Conservation (phyloP, 1,140 invertebrate genomes). For the Oncopodura yosiiana region DNA sequence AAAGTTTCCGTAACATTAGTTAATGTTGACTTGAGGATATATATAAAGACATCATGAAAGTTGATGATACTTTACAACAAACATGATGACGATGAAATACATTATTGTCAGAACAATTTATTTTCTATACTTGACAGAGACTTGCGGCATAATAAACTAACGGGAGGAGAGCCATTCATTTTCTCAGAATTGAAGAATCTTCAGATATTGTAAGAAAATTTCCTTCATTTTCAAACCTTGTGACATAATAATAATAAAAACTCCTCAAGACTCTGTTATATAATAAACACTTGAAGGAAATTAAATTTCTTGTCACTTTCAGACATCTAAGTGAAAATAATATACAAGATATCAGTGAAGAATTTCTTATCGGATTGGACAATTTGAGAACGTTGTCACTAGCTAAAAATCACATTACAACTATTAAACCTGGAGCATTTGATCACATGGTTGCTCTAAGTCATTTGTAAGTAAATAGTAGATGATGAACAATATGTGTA, state of each 20-base stretch:
- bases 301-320: background rate
- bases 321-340: slow-evolving; percentile 28
- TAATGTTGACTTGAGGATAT: background rate
- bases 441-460: slow-evolving; percentile 36
- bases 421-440: slow-evolving; percentile 38
- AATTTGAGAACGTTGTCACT: slow-evolving; percentile 40
- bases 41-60: too few relatives aligned
- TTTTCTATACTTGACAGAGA: slow-evolving; percentile 37
- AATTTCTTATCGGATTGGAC: slow-evolving; percentile 36
- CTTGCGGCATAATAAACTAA: slow-evolving; percentile 40
- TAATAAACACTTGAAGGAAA: background rate
- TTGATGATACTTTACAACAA: too few relatives aligned
- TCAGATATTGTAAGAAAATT: slow-evolving; percentile 40
- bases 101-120: slow-evolving; percentile 1
- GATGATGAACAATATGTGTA: too few relatives aligned
- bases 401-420: slow-evolving; percentile 39
- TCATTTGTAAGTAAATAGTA: slow-evolving; percentile 40
- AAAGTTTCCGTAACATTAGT: background rate
- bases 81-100: too few relatives aligned
- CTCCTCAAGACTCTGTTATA: background rate
- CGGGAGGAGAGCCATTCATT: slow-evolving; percentile 35
- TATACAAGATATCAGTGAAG: slow-evolving; percentile 12
- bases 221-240: background rate
- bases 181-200: slow-evolving; percentile 38
- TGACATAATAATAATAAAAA: background rate